These are phyloP conservation scores for Andrena dorsata DNA, from an alignment of 2,888 invertebrate species.

Conservation along the genomic window DNA sequence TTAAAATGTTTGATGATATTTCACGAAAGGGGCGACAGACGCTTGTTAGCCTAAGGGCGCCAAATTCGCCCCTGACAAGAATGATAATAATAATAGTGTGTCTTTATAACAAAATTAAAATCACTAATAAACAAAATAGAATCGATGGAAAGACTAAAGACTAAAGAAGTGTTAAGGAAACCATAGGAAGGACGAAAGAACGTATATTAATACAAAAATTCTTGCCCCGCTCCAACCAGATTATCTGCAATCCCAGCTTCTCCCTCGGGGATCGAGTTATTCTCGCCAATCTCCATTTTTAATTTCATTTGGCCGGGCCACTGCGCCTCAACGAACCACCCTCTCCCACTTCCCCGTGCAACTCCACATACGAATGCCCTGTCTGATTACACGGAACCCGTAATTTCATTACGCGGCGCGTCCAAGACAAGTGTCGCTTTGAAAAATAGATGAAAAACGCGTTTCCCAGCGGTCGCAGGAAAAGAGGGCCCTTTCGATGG, in stretches of 20 bases:
- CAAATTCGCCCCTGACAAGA: no score
- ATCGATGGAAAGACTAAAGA: no score
- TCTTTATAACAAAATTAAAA: no score
- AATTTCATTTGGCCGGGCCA: background rate
- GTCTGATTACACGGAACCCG: constrained; percentile 6
- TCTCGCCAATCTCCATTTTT: constrained; percentile 5
- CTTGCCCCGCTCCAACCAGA: background rate
- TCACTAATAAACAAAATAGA: no score
- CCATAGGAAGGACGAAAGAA: no score
- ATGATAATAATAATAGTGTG: no score
- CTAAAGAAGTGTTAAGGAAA: no score
- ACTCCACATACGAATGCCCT: background rate
- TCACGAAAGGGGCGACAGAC: no score
- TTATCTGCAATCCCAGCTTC: background rate
- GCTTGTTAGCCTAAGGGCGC: no score
- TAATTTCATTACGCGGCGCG: constrained; percentile 2
- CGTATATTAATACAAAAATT: no score
- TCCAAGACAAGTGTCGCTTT: background rate
- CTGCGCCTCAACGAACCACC: constrained; percentile 6
- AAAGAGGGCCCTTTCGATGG: background rate
- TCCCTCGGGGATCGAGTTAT: background rate
- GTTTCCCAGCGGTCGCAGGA: no score
- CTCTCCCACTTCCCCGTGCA: background rate
- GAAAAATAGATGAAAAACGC: background rate
- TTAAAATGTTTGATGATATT: no score